Evolutionary conservation across 2,113 vertebrate genomes (phyloP).

Genomic region (Conger conger): DNA sequence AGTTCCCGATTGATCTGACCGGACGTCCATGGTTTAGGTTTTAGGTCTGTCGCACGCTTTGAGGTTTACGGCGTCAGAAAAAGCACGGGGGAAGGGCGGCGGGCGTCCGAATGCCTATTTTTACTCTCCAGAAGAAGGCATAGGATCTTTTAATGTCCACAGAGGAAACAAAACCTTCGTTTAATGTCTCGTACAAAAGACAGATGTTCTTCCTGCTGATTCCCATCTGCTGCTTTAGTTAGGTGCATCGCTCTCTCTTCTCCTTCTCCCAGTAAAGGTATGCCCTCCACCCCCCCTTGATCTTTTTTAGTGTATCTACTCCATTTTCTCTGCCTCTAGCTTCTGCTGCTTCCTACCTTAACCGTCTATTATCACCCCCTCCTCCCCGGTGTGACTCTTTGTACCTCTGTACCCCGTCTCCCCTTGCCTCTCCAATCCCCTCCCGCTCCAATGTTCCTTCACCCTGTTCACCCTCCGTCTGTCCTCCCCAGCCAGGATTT

Average conservation of each 20-base stretch:
- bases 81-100: not conserved
- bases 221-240: conserved; percentile 46
- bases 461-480: not conserved
- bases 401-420: not conserved
- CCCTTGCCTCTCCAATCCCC: not conserved
- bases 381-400: not conserved
- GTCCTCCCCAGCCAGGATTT: conserved; percentile 3
- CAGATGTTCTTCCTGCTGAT: conserved; percentile 50
- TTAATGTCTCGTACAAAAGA: conserved; percentile 44
- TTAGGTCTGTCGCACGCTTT: not conserved
- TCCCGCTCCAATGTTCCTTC: not conserved
- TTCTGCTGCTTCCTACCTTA: conserved; percentile 11
- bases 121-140: conserved; percentile 25
- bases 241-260: conserved; percentile 25
- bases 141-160: conserved; percentile 38
- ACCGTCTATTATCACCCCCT: not conserved
- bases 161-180: conserved; percentile 46
- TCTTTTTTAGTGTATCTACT: conserved; percentile 8
- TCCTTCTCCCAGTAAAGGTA: conserved; percentile 36
- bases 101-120: conserved; percentile 12
- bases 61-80: not conserved
- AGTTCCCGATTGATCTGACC: not conserved
- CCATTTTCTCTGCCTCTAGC: conserved; percentile 6
- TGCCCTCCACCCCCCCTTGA: conserved; percentile 33
- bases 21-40: not conserved